Base-by-base conservation (phyloP, 2,797 vertebrate genomes). In the Pseudotriccus pelzelni region DNA sequence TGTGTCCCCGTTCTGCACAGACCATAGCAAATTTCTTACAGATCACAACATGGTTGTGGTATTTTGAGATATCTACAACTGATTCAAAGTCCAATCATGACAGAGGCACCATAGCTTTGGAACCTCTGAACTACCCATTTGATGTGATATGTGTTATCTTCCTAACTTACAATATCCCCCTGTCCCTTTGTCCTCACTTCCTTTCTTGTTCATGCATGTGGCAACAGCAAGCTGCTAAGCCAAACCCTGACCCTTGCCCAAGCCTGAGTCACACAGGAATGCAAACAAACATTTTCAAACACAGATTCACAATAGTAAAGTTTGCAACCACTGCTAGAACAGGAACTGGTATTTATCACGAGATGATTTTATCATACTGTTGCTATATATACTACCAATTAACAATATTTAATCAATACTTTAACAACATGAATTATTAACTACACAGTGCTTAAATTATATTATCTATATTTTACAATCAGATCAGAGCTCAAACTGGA, bases 281-380 rank as follows among this genome's bases (percentile, higher is more conserved):
- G 27, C 55, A 92, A 93, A 85, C n/a, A 93, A 91, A 62, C 23
- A 14, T n/a, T 90, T 93, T 74, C 43, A 89, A 47, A 82, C 24
- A 53, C 25, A 70, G 67, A 88, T 79, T 89, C 56, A 64, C 22
- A 74, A 22, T 16, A 70, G 41, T 12, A 34, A 82, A 82, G 15
- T 73, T 69, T 77, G 39, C 84, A 90, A 70, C 12, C 24, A 28
- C 30, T 50, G 36, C 27, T 49, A 32, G 74, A 87, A 74, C 44
- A 82, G 60, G 67, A 96, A 69, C 41, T 60, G 20, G 32, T 60
- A 90, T 14, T 36, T 84, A 59, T 32, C 8, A 56, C 2, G 1
- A 60, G 24, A 49, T 67, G 1, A 86, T 56, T 79, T 93, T 90
- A 43, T 87, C 36, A 37, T 39, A 50, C 3, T 39, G 60, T 81